Percentiles rank a stretch among this genome's conserved stretches.
phyloP scores from a whole-genome alignment of 2,113 vertebrate species.

The Corythoichthys haematopterus region DNA sequence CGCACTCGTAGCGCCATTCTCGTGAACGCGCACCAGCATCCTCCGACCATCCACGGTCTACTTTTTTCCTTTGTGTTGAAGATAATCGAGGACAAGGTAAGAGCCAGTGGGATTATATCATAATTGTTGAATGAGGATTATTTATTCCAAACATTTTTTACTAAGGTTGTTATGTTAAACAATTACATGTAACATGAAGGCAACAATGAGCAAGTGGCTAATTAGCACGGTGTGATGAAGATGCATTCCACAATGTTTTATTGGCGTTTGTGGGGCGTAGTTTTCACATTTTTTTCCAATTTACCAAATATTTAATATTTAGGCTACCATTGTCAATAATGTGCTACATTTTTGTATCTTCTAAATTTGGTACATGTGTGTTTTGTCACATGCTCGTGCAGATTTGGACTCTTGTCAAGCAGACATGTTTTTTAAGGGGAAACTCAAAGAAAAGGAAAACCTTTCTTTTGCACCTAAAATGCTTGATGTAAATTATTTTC shows the following conservation, averaged over 20 bases:
- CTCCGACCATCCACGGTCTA: background rate
- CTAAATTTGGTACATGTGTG: background rate
- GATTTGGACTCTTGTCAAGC: background rate
- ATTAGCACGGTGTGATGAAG: slow-evolving; percentile 16
- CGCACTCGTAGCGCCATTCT: background rate
- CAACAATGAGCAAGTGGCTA: slow-evolving; percentile 2
- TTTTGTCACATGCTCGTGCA: background rate
- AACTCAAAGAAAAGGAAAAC: too few relatives aligned
- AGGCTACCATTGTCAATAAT: background rate
- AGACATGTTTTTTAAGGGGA: background rate
- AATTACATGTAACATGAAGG: background rate
- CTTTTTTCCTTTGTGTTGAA: slow-evolving; percentile 4
- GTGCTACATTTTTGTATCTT: background rate
- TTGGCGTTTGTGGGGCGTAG: background rate
- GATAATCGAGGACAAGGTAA: slow-evolving; percentile 36
- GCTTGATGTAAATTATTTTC: background rate
- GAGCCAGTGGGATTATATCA: background rate
- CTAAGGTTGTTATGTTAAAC: background rate
- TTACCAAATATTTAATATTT: background rate
- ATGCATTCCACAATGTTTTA: background rate
- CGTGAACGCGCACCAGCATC: slow-evolving; percentile 41
- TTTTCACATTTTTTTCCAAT: background rate
- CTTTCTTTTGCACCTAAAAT: background rate
- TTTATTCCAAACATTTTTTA: background rate
- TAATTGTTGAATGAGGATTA: background rate